Percentiles rank a stretch among this genome's conserved stretches.
phyloP scores from a whole-genome alignment of 1,140 invertebrate species.

The Drosophila ficusphila region DNA sequence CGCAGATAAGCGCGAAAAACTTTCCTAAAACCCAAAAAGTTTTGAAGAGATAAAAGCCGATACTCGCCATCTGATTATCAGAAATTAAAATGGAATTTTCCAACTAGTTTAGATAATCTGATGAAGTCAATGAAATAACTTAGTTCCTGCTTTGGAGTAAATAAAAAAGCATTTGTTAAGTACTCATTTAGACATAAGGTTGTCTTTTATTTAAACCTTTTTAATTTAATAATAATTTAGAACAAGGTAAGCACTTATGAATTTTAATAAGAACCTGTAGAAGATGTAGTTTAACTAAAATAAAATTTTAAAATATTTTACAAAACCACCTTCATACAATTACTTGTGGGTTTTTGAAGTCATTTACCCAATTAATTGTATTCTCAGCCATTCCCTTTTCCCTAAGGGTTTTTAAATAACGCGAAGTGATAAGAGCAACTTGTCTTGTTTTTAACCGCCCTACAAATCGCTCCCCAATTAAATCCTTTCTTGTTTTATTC shows the following conservation, averaged over 20 bases:
- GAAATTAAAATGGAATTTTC: background rate
- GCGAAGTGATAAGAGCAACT: constrained; percentile 50
- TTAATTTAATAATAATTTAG: too few species aligned
- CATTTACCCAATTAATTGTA: too few species aligned
- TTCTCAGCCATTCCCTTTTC: background rate
- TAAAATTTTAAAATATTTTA: too few species aligned
- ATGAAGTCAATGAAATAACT: background rate
- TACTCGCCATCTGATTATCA: background rate
- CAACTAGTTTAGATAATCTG: background rate
- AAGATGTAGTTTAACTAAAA: too few species aligned
- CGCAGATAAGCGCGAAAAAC: constrained; percentile 23
- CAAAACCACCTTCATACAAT: too few species aligned
- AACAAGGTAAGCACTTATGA: too few species aligned
- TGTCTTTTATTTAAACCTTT: too few species aligned
- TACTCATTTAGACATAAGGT: too few species aligned
- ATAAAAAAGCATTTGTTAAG: too few species aligned
- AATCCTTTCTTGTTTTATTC: constrained; percentile 51
- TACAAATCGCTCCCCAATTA: constrained; percentile 76
- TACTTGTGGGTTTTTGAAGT: too few species aligned
- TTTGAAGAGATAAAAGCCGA: background rate
- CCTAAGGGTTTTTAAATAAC: constrained; percentile 22
- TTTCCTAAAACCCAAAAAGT: constrained; percentile 11
- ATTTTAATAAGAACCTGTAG: too few species aligned
- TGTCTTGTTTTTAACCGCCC: constrained; percentile 55
- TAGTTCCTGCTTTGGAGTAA: too few species aligned